phyloP scores from a whole-genome alignment of 23 tunicate species.

The Pegea sp. region DNA sequence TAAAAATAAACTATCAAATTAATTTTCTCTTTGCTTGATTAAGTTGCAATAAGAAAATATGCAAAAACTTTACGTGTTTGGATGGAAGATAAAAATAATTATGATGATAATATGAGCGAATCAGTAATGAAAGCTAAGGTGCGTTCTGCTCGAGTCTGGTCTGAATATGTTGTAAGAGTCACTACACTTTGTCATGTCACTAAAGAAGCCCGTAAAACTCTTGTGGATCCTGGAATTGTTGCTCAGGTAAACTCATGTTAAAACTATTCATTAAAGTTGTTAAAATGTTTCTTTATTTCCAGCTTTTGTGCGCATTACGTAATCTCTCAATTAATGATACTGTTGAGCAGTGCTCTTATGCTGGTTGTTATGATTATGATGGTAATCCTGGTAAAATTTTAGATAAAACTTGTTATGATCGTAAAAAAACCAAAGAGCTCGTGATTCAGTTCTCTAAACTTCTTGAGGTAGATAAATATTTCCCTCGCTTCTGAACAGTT shows the following conservation, averaged over 20 bases:
- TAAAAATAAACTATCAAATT: neutral
- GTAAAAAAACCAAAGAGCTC: constrained; percentile 5
- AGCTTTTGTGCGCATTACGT: constrained; percentile 18
- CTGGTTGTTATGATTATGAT: constrained; percentile 5
- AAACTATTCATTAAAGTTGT: neutral
- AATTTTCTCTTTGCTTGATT: neutral
- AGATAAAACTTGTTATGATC: neutral
- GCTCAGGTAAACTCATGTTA: constrained; percentile 16
- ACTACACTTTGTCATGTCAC: constrained; percentile 90
- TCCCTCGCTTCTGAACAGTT: too few relatives aligned
- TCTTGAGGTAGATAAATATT: constrained; percentile 34
- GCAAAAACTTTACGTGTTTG: constrained; percentile 53
- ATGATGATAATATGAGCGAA: constrained; percentile 1
- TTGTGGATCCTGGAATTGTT: constrained; percentile 23
- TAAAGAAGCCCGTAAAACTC: constrained; percentile 72
- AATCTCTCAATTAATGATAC: constrained; percentile 15
- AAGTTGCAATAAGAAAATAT: constrained; percentile 59
- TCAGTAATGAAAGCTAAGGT: constrained; percentile 18
- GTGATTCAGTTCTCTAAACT: constrained; percentile 19
- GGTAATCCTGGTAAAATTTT: neutral
- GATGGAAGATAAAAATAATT: constrained; percentile 11
- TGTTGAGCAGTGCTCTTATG: constrained; percentile 31
- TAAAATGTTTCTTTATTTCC: neutral
- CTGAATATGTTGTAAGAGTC: constrained; percentile 41
- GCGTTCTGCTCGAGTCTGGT: constrained; percentile 38